phyloP scores from a whole-genome alignment of 2,797 vertebrate species.

The Nasua narica region DNA sequence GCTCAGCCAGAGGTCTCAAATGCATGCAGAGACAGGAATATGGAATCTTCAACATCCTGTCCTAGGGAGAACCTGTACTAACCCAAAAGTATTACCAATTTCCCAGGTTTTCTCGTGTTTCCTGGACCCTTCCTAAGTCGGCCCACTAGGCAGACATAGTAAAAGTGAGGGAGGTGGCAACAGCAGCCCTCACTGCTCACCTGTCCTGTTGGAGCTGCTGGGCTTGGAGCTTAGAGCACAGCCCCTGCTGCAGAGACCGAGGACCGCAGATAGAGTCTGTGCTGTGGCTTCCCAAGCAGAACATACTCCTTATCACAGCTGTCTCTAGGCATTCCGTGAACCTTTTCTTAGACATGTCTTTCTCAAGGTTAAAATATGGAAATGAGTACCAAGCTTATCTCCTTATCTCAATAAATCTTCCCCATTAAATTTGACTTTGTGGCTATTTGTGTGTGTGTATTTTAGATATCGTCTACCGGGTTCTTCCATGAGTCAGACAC shows the following conservation, averaged over 20 bases:
- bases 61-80: background rate
- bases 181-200: too few relatives aligned
- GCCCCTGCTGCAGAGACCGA: background rate
- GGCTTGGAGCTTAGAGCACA: background rate
- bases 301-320: background rate
- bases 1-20: background rate
- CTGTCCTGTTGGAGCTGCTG: background rate
- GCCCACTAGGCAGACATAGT: background rate
- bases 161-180: background rate
- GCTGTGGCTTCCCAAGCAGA: background rate
- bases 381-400: background rate
- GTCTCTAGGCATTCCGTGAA: background rate
- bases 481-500: background rate
- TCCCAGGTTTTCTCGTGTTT: background rate
- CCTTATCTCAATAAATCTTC: background rate
- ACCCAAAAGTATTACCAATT: background rate
- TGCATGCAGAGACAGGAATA: background rate
- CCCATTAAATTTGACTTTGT: background rate
- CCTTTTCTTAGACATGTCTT: background rate
- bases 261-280: background rate
- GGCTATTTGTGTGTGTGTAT: background rate
- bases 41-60: background rate
- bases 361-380: constrained; percentile 22
- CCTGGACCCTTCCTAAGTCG: background rate
- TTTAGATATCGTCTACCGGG: background rate